These are phyloP conservation scores for Synanthedon andrenaeformis DNA, from an alignment of 2,888 invertebrate species.

Conservation along the genomic window DNA sequence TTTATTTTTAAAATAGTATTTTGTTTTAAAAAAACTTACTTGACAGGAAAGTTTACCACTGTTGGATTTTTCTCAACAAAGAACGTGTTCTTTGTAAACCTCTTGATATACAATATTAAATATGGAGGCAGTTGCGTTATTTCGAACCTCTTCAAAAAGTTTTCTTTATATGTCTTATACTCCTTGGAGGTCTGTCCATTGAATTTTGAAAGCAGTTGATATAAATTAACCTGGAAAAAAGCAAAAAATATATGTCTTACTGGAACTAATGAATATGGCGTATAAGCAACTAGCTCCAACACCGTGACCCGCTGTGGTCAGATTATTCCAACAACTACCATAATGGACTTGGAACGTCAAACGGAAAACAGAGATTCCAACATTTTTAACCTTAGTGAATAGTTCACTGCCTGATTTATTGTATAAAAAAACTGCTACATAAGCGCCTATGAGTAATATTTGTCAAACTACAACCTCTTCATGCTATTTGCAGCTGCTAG, in stretches of 20 bases:
- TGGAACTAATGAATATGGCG: not conserved
- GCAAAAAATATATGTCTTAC: not conserved
- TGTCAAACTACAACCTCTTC: too few relatives aligned
- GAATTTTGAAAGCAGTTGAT: slow-evolving; percentile 94
- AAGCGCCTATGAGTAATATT: too few relatives aligned
- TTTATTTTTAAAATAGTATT: too few relatives aligned
- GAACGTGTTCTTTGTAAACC: slow-evolving; percentile 99
- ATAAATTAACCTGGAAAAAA: slow-evolving; percentile 84
- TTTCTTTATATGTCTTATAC: slow-evolving; percentile 99
- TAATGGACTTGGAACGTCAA: too few relatives aligned
- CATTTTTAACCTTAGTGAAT: too few relatives aligned
- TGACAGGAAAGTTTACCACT: slow-evolving; percentile 99
- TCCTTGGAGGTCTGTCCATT: slow-evolving; percentile 96
- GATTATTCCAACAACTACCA: too few relatives aligned
- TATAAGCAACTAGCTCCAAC: too few relatives aligned
- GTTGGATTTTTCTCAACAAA: slow-evolving; percentile 99
- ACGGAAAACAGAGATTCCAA: too few relatives aligned
- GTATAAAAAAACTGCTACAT: too few relatives aligned
- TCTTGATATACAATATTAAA: slow-evolving; percentile 94
- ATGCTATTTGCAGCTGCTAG: too few relatives aligned
- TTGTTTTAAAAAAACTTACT: slow-evolving; percentile 73
- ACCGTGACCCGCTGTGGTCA: too few relatives aligned
- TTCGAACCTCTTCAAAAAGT: slow-evolving; percentile 96
- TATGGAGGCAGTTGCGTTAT: slow-evolving; percentile 94
- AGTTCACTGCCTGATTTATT: too few relatives aligned